phyloP scores from a whole-genome alignment of 92 coral and sea anemone genomes.

The Epizoanthus illoricatus region DNA sequence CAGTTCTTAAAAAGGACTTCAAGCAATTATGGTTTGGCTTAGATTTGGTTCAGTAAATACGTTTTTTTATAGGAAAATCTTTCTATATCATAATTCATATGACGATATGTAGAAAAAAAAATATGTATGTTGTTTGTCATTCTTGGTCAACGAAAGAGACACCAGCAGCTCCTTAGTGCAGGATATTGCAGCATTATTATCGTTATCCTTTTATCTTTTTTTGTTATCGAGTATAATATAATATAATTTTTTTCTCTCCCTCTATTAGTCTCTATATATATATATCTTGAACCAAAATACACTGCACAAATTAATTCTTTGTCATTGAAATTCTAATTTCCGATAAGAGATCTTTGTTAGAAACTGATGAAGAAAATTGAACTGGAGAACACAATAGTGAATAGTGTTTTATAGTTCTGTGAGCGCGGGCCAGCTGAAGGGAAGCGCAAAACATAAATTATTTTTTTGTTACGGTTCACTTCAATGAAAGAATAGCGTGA shows the following conservation, averaged over 20 bases:
- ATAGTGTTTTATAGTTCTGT: slow-evolving; percentile 39
- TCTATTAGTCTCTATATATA: not conserved
- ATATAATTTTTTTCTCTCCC: no score
- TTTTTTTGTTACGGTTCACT: slow-evolving; percentile 3
- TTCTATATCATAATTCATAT: no score
- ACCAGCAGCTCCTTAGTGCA: not conserved
- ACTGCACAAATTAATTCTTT: slow-evolving; percentile 67
- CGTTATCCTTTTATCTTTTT: slow-evolving; percentile 4
- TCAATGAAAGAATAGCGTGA: slow-evolving; percentile 51
- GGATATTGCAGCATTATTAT: not conserved
- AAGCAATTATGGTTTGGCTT: no score
- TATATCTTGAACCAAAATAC: slow-evolving; percentile 34
- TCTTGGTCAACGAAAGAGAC: not conserved
- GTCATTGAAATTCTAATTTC: slow-evolving; percentile 72
- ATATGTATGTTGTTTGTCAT: not conserved
- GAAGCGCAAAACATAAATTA: slow-evolving; percentile 36
- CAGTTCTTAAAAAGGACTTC: not conserved
- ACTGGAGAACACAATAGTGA: slow-evolving; percentile 43
- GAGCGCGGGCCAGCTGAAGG: slow-evolving; percentile 50
- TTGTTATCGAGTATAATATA: slow-evolving; percentile 19
- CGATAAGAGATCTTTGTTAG: slow-evolving; percentile 78
- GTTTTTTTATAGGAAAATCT: not conserved
- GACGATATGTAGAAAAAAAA: no score
- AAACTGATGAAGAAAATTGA: slow-evolving; percentile 36
- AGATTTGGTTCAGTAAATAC: not conserved